Base-by-base conservation (phyloP, 2,888 invertebrate species). In the Drosophila mettleri region DNA sequence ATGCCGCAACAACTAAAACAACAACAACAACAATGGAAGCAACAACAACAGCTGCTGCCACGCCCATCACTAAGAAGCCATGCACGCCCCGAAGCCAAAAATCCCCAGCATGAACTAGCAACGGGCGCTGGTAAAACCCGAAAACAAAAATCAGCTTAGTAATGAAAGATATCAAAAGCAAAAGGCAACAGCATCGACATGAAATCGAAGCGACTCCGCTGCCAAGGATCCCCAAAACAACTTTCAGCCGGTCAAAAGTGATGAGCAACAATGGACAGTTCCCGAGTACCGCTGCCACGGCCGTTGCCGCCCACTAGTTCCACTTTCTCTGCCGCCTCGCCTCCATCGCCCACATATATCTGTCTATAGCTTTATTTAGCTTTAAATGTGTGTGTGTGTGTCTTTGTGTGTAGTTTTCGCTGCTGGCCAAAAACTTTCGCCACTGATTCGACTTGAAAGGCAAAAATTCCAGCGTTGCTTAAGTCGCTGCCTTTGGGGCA, bases 371-470 rank as follows among this genome's bases (percentile, higher is more conserved):
- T 41, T 9, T 27, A 48, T 16, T 18, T 20, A 31, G 53, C 52
- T 20, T 5, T 8, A n/a, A 9, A 22, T 22, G 29, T 29, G 45
- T 16, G 51, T 51, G 22, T 31, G 5, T 46, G 41, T n/a, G 33
- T 20, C 53, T 46, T 18, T 53, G 53, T 55, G 64, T 70, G 62
- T 74, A 84, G 86, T 83, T 84, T 74, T 72, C 72, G 70, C 78
- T 78, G 70, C n/a, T 61, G 59, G 74, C 80, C 74, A 82, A 79
- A 83, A 83, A 83, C 83, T 87, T 83, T 87, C 77, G 74, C 74
- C 83, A 59, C 64, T 76, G 67, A 73, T 64, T 67, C 69, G 55
- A 78, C 64, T 76, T 77, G 72, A 80, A 80, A 75, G 81, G 67
- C 77, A 79, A 63, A 85, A 79, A 87, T 85, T 69, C 85, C 85